Conservation (phyloP, 1,140 invertebrate species). For the Eumaeus atala region DNA sequence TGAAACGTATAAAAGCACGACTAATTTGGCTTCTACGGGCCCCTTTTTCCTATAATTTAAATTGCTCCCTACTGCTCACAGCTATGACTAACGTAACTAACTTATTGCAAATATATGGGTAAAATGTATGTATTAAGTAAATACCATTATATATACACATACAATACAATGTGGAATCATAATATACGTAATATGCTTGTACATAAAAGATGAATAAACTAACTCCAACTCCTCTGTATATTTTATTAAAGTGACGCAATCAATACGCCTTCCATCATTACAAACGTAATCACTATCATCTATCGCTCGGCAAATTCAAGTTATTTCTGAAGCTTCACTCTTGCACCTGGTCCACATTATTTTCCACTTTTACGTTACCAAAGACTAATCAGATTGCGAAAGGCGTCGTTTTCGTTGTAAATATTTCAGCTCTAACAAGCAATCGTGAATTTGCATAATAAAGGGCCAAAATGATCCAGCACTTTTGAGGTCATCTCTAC, state of each 20-base stretch:
- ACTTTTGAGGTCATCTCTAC: slow-evolving; percentile 16
- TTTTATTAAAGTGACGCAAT: not conserved
- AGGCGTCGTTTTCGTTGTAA: slow-evolving; percentile 8
- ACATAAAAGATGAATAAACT: too few relatives aligned
- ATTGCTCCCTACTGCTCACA: too few relatives aligned
- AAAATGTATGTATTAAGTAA: too few relatives aligned
- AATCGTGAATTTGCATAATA: slow-evolving; percentile 34
- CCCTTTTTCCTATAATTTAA: too few relatives aligned
- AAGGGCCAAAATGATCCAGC: slow-evolving; percentile 19
- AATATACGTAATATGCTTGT: too few relatives aligned
- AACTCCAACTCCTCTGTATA: too few relatives aligned
- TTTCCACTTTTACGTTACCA: slow-evolving; percentile 9
- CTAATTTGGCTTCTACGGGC: too few relatives aligned
- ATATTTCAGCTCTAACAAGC: slow-evolving; percentile 19
- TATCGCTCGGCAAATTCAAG: not conserved
- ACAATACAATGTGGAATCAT: too few relatives aligned
- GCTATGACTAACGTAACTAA: too few relatives aligned
- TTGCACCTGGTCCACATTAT: not conserved
- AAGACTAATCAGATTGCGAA: slow-evolving; percentile 10
- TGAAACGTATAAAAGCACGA: too few relatives aligned
- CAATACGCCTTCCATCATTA: not conserved
- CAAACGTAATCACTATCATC: not conserved
- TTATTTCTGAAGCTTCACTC: not conserved
- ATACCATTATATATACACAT: too few relatives aligned
- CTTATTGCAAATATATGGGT: too few relatives aligned